Evolutionary conservation across 2,888 invertebrate genomes (phyloP).

Genomic region (Embidobia sp.): DNA sequence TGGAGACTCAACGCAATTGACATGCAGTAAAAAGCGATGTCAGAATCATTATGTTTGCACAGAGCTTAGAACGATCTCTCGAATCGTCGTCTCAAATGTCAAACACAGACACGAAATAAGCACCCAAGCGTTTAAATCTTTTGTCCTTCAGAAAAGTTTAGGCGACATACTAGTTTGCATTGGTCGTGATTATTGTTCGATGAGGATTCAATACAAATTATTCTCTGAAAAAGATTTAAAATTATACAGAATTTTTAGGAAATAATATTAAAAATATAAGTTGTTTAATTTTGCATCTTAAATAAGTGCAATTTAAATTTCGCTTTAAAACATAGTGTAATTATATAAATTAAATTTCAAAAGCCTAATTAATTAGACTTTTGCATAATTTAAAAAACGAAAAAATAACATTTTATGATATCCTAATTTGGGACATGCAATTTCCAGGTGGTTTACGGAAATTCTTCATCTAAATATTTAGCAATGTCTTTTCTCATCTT

Average conservation of each 20-base stretch:
- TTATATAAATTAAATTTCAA: no score
- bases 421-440: no score
- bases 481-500: no score
- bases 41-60: constrained; percentile 68
- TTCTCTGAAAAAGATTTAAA: not conserved
- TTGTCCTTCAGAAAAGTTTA: constrained; percentile 68
- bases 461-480: no score
- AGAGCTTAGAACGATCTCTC: constrained; percentile 67
- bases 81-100: constrained; percentile 71
- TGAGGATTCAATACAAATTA: constrained; percentile 7
- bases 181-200: constrained; percentile 52
- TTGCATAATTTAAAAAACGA: no score
- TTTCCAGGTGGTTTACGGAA: no score
- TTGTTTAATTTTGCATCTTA: no score
- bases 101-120: constrained; percentile 69
- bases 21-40: constrained; percentile 67
- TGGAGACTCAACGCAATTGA: constrained; percentile 61
- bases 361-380: no score
- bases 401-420: no score
- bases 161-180: constrained; percentile 66
- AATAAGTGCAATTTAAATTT: no score
- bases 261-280: no score
- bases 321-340: no score
- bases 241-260: not conserved
- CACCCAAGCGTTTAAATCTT: constrained; percentile 65